Base-by-base conservation (phyloP, 2,113 vertebrate species). In the Calidris pugnax region DNA sequence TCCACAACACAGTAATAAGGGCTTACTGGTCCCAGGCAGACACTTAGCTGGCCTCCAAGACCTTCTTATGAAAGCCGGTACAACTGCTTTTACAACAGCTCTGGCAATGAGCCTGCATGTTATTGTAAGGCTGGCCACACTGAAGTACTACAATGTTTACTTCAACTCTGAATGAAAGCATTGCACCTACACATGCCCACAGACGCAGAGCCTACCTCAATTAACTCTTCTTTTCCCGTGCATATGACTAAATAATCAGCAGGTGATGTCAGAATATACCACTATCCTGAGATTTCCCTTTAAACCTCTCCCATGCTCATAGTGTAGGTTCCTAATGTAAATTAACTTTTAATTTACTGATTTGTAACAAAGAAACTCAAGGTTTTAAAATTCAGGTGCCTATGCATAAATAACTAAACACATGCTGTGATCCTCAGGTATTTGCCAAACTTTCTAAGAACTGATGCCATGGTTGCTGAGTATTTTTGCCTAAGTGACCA, bases 261-360 rank as follows among this genome's bases (percentile, higher is more conserved):
- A 83, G 18, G 33, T 15, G 19, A 85, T 92, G 35, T 19, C 62
- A 83, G 55, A 93, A 68, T 3, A 48, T 3, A 56, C 3, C 3
- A 2, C 7, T 23, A 18, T 27, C 19, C 41, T 53, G 33, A 80
- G 35, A 62, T 3, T 35, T 62, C 47, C 47, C 45, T 83, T 64
- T 35, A 60, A 33, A n/a, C 13, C 6, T 35, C 10, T 2, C 41
- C n/a, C 22, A 1, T 0, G n/a, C 8, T 66, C 35, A 43, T 0
- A 2, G 5, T 14, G 1, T 22, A 72, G 20, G 21, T 33, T n/a
- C 57, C 23, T 48, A 48, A 48, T 73, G 18, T 60, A 64, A 62
- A 57, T 50, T 1, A 74, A 35, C 8, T 79, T 79, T 24, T 33
- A 53, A 68, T 39, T 30, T 55, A n/a, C 22, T 23, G 4, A 7